phyloP scores from a whole-genome alignment of 2,113 vertebrate genomes.

The Scytalopus superciliaris region DNA sequence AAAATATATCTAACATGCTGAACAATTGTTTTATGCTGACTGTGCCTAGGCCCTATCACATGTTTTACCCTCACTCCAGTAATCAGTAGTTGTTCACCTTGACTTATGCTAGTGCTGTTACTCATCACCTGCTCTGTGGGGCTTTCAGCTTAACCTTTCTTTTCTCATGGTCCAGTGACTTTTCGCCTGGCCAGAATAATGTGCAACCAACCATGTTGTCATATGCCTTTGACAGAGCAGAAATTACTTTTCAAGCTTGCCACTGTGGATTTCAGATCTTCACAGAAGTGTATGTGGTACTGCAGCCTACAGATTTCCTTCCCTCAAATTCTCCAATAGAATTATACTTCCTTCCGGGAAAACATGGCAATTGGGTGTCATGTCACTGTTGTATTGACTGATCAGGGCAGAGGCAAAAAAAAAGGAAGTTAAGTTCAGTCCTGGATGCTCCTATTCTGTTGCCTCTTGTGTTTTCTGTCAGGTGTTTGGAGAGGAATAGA shows the following conservation, averaged over 20 bases:
- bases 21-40: neutral
- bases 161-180: neutral
- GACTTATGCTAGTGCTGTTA: neutral
- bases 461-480: neutral
- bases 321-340: neutral
- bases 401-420: neutral
- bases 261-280: neutral
- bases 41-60: neutral
- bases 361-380: fast-evolving
- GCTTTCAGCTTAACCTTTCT: neutral
- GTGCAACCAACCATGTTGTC: neutral
- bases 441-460: neutral
- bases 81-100: neutral
- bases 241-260: neutral
- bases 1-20: neutral
- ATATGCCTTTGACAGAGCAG: neutral
- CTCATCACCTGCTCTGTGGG: neutral
- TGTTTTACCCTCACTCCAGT: neutral
- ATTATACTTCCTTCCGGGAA: neutral
- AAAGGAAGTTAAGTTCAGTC: neutral
- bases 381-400: neutral
- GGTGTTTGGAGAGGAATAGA: neutral
- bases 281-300: neutral
- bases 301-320: neutral
- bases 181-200: neutral